phyloP scores from a whole-genome alignment of 2,113 vertebrate genomes.

The Cisticola juncidis region DNA sequence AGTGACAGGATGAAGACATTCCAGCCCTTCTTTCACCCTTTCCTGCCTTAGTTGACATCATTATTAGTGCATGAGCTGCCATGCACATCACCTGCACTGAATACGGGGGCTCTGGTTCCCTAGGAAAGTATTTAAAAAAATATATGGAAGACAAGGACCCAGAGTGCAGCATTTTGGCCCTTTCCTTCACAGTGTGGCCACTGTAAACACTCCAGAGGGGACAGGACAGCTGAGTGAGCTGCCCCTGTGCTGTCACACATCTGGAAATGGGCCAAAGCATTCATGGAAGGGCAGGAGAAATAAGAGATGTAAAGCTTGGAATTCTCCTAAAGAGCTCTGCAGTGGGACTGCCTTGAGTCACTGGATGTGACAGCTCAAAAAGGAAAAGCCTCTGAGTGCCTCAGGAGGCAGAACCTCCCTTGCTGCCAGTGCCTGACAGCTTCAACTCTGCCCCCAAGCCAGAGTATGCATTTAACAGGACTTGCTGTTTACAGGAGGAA shows the following conservation, averaged over 20 bases:
- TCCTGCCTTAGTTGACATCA: background rate
- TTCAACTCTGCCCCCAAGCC: background rate
- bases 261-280: background rate
- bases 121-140: background rate
- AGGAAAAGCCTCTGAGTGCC: background rate
- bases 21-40: background rate
- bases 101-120: background rate
- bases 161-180: background rate
- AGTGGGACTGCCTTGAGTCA: background rate
- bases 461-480: background rate
- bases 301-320: background rate
- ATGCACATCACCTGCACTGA: background rate
- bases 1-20: background rate
- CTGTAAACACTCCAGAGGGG: background rate
- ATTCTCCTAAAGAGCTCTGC: background rate
- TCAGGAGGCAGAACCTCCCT: background rate
- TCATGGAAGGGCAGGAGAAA: background rate
- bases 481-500: conserved; percentile 6
- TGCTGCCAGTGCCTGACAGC: background rate
- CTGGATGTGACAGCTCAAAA: background rate
- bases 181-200: background rate
- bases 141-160: background rate
- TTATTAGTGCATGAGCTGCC: background rate
- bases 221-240: background rate
- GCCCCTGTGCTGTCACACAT: background rate